Evolutionary conservation across 2,113 vertebrate species (phyloP).

Genomic region (Paralichthys olivaceus): DNA sequence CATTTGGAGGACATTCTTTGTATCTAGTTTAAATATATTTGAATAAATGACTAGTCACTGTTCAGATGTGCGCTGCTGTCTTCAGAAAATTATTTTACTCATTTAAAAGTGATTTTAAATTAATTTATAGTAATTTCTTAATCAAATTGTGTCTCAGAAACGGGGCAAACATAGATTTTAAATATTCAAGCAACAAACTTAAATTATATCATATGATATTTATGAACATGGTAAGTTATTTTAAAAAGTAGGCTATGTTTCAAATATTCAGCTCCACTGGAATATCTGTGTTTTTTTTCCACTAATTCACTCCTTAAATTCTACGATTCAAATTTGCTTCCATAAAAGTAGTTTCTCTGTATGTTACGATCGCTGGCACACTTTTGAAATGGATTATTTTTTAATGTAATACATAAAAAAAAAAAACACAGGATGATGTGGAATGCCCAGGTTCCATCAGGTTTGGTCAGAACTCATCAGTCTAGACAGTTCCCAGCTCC

Average conservation of each 20-base stretch:
- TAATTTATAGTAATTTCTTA: background rate
- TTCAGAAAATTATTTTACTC: background rate
- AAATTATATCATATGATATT: background rate
- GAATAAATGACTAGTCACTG: background rate
- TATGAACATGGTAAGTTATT: background rate
- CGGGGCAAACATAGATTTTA: too few species aligned
- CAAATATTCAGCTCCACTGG: background rate
- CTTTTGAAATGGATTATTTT: background rate
- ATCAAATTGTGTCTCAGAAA: too few species aligned
- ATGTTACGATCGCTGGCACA: too few species aligned
- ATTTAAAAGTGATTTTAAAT: background rate
- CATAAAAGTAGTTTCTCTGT: too few species aligned
- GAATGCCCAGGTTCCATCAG: constrained; percentile 1
- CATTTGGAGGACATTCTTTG: constrained; percentile 8
- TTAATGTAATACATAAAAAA: background rate
- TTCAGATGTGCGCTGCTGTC: too few species aligned
- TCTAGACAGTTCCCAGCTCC: constrained; percentile 19
- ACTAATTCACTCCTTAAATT: background rate
- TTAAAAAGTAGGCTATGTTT: background rate
- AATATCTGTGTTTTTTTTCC: background rate
- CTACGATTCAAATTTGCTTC: too few species aligned
- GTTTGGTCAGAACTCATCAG: constrained; percentile 17
- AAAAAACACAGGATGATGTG: background rate
- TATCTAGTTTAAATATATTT: background rate
- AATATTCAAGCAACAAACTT: too few species aligned